A percentile compares a stretch with the other conserved stretches of the same genome.
Evolutionary conservation across 1,140 invertebrate species (phyloP).

Genomic region (Anoplolepis gracilipes): DNA sequence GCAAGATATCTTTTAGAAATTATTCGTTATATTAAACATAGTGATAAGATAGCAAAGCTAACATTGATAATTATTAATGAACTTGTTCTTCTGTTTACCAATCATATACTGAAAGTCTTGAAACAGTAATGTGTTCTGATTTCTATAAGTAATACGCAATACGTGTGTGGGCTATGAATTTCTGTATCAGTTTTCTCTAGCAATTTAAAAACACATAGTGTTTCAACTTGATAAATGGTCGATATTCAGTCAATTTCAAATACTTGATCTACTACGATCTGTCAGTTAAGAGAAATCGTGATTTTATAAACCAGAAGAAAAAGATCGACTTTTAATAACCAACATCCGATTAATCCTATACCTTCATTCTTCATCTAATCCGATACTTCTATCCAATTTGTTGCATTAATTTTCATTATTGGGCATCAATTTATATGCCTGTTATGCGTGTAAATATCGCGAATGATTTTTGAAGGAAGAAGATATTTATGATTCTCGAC

Average conservation of each 20-base stretch:
- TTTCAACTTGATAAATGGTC: background rate
- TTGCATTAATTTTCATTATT: slow-evolving; percentile 13
- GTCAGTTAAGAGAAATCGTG: slow-evolving; percentile 35
- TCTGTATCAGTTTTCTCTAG: slow-evolving; percentile 42
- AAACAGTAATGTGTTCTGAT: background rate
- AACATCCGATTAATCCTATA: background rate
- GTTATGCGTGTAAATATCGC: slow-evolving; percentile 1
- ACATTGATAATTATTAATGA: slow-evolving; percentile 2
- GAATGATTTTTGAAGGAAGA: background rate
- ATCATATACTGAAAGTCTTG: background rate
- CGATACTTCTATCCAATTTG: background rate
- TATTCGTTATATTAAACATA: background rate
- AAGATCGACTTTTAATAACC: background rate
- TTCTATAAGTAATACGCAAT: slow-evolving; percentile 29
- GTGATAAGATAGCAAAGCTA: background rate
- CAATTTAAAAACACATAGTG: background rate
- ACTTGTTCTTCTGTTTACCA: background rate
- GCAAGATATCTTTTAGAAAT: background rate
- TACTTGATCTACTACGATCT: background rate
- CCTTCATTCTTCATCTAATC: too few relatives aligned
- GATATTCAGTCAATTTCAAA: slow-evolving; percentile 9
- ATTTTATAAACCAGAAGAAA: background rate
- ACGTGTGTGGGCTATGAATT: slow-evolving; percentile 1
- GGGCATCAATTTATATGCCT: background rate
- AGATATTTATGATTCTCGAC: slow-evolving; percentile 36